phyloP scores from a whole-genome alignment of 2,888 invertebrate species.

The Leptopilina myrica region DNA sequence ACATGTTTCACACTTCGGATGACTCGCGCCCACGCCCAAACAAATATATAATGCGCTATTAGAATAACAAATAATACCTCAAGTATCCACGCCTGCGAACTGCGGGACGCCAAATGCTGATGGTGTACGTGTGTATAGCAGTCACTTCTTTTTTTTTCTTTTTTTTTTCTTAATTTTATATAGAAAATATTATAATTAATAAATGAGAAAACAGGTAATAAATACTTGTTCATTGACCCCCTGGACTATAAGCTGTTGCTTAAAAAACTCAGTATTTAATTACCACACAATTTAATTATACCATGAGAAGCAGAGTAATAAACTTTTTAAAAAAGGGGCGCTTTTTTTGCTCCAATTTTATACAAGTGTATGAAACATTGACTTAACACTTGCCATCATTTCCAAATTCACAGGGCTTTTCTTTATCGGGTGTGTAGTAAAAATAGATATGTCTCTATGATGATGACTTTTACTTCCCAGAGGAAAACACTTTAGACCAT shows the following conservation, averaged over 20 bases:
- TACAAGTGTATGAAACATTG: too few relatives aligned
- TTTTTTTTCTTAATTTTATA: background rate
- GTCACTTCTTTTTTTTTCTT: background rate
- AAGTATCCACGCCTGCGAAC: conserved; percentile 71
- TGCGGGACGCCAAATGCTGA: conserved; percentile 66
- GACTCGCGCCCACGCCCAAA: conserved; percentile 71
- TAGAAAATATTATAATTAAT: conserved; percentile 48
- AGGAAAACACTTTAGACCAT: conserved; percentile 7
- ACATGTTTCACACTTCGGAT: conserved; percentile 74
- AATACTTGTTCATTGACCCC: conserved; percentile 51
- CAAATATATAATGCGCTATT: conserved; percentile 74
- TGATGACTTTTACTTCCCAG: background rate
- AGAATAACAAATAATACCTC: conserved; percentile 75
- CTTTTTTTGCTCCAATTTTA: too few relatives aligned
- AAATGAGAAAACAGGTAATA: conserved; percentile 49
- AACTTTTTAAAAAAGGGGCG: too few relatives aligned
- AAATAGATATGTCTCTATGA: conserved; percentile 6
- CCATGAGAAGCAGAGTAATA: too few relatives aligned
- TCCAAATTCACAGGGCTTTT: background rate
- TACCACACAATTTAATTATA: too few relatives aligned
- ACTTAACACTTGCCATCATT: background rate
- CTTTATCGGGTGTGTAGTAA: background rate
- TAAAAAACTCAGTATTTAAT: conserved; percentile 19
- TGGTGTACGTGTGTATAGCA: conserved; percentile 28
- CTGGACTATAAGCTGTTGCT: conserved; percentile 54